Percentiles rank a stretch among this genome's conserved stretches.
Conservation (phyloP, 2,113 vertebrate genomes). For the Genyomyrus donnyi region DNA sequence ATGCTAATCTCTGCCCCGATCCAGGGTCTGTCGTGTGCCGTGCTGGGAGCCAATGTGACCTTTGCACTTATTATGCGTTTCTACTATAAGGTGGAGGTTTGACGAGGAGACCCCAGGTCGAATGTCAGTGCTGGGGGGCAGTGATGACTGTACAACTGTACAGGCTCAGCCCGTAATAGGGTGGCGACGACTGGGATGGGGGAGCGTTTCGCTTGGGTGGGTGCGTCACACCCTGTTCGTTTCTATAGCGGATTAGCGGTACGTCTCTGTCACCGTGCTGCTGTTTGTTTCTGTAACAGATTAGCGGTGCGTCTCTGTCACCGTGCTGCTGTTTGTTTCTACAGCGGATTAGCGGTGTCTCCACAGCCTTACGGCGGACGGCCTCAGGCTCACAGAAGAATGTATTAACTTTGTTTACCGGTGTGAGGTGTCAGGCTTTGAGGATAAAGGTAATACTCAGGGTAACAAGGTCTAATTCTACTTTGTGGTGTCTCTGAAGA, state of each 20-base stretch:
- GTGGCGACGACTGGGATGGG: too few relatives aligned
- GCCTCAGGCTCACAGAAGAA: neutral
- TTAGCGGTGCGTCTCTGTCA: neutral
- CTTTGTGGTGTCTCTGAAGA: neutral
- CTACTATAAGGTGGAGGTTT: slow-evolving; percentile 39
- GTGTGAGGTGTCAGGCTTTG: neutral
- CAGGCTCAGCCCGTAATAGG: neutral
- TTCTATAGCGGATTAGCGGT: neutral
- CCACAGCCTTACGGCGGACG: neutral
- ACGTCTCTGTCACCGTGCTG: neutral
- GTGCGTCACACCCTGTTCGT: neutral
- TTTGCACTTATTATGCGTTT: slow-evolving; percentile 30
- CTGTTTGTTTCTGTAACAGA: slow-evolving; percentile 5
- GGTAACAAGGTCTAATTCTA: neutral
- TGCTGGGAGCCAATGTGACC: slow-evolving; percentile 36
- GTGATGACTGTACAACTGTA: neutral
- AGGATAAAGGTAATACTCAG: neutral
- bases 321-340: neutral
- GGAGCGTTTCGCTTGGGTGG: neutral
- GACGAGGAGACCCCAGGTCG: slow-evolving; percentile 43
- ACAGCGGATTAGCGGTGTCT: neutral
- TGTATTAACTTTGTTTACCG: neutral
- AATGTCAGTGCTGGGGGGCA: slow-evolving; percentile 22
- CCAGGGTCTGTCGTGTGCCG: slow-evolving; percentile 28
- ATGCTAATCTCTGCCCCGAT: slow-evolving; percentile 48